These are phyloP conservation scores for Agonopterix subpropinquella DNA, from an alignment of 2,888 invertebrate species.

Conservation along the genomic window DNA sequence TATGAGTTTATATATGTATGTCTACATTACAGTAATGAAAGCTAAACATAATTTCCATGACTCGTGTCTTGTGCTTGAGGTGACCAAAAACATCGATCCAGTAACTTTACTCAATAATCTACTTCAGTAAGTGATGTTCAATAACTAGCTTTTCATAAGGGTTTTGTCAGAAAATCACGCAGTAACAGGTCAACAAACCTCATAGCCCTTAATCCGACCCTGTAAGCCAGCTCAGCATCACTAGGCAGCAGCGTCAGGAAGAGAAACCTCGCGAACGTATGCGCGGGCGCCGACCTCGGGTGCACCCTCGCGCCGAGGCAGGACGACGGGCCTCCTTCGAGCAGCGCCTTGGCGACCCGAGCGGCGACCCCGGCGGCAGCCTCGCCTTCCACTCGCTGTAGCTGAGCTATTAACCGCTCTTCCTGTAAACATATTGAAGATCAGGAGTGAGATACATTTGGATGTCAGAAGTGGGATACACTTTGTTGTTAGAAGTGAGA, in stretches of 20 bases:
- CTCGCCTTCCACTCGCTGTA: conserved; percentile 86
- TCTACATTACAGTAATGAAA: too few relatives aligned
- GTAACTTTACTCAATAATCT: too few relatives aligned
- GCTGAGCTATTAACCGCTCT: conserved; percentile 83
- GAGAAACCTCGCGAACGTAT: conserved; percentile 87
- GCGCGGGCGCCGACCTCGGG: conserved; percentile 89
- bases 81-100: too few relatives aligned
- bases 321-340: conserved; percentile 86
- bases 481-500: too few relatives aligned
- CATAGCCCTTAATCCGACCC: conserved; percentile 87
- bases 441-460: conserved; percentile 18
- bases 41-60: too few relatives aligned
- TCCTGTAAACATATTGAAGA: conserved; percentile 68
- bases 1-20: too few relatives aligned
- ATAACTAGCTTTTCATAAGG: too few relatives aligned
- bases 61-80: too few relatives aligned
- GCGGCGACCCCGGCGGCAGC: conserved; percentile 81
- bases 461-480: too few relatives aligned
- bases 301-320: conserved; percentile 84
- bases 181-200: conserved; percentile 26
- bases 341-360: conserved; percentile 79
- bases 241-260: conserved; percentile 85
- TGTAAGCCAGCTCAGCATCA: conserved; percentile 86
- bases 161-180: too few relatives aligned
- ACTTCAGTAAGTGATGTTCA: too few relatives aligned